Evolutionary conservation across 2,888 invertebrate genomes (phyloP).

Genomic region (Rhagophthalmus giganteus): DNA sequence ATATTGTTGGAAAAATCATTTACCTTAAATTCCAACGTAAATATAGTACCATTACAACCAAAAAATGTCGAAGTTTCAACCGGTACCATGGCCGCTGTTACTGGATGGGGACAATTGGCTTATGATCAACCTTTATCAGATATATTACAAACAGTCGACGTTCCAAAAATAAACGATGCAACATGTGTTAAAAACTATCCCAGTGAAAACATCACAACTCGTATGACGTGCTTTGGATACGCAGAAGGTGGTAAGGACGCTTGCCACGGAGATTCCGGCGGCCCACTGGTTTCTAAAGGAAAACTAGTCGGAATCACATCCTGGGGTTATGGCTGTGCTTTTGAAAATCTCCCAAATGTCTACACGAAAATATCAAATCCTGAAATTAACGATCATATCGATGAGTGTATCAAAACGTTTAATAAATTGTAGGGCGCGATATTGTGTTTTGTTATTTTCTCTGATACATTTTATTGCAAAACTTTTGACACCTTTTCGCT

Average conservation of each 20-base stretch:
- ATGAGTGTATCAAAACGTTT: neutral
- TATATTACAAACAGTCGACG: neutral
- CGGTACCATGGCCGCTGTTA: neutral
- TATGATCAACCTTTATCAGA: neutral
- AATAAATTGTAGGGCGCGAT: too few relatives aligned
- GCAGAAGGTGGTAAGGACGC: conserved; percentile 2
- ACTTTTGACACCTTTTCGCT: too few relatives aligned
- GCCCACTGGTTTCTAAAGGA: conserved; percentile 4
- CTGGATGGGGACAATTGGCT: conserved; percentile 1
- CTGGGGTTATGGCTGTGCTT: conserved; percentile 7
- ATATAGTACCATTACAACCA: neutral
- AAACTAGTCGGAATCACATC: conserved; percentile 1
- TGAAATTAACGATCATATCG: conserved; percentile 1
- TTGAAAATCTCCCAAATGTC: conserved; percentile 1
- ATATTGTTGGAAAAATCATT: neutral
- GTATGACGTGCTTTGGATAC: conserved; percentile 5
- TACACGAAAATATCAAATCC: conserved; percentile 3
- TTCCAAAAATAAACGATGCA: neutral
- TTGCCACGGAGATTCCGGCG: conserved; percentile 9
- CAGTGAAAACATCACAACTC: neutral
- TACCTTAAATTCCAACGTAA: neutral
- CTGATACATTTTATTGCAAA: too few relatives aligned
- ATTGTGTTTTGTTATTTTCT: too few relatives aligned
- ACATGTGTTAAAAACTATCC: neutral
- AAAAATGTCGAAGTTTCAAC: neutral